Conservation (phyloP, 2,113 vertebrate genomes). For the Takifugu bimaculatus region DNA sequence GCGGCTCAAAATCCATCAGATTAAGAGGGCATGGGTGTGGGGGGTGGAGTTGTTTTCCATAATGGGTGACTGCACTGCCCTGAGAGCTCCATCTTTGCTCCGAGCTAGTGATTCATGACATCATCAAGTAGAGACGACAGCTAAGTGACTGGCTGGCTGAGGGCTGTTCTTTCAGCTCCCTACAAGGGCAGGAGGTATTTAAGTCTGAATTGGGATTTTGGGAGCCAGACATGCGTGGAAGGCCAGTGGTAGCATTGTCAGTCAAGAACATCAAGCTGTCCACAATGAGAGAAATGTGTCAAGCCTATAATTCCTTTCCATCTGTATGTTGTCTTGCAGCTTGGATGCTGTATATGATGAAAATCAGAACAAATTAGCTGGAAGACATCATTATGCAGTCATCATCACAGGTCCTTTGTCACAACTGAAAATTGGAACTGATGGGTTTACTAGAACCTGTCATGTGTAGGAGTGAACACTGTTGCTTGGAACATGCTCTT, state of each 20-base stretch:
- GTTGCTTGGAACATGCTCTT: conserved; percentile 19
- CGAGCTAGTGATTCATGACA: conserved; percentile 60
- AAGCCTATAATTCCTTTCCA: no score
- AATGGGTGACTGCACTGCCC: conserved; percentile 43
- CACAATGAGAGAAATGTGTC: no score
- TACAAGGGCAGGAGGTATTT: conserved; percentile 24
- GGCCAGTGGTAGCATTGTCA: no score
- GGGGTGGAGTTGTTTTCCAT: conserved; percentile 55
- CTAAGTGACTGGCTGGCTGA: conserved; percentile 44
- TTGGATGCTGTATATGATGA: no score
- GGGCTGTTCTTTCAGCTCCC: conserved; percentile 47
- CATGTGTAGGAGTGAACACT: conserved; percentile 13
- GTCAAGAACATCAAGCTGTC: no score
- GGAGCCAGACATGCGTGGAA: not conserved
- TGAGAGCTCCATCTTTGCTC: conserved; percentile 46
- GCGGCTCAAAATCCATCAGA: conserved; percentile 66
- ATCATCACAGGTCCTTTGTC: conserved; percentile 11
- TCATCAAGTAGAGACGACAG: conserved; percentile 48
- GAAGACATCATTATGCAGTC: not conserved
- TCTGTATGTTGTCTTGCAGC: no score
- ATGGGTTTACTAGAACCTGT: conserved; percentile 32
- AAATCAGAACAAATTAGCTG: no score
- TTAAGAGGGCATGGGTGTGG: conserved; percentile 43
- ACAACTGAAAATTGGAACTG: conserved; percentile 34
- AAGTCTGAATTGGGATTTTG: conserved; percentile 18